phyloP scores from a whole-genome alignment of 92 coral and sea anemone species.

The Epizoanthus stellaris region DNA sequence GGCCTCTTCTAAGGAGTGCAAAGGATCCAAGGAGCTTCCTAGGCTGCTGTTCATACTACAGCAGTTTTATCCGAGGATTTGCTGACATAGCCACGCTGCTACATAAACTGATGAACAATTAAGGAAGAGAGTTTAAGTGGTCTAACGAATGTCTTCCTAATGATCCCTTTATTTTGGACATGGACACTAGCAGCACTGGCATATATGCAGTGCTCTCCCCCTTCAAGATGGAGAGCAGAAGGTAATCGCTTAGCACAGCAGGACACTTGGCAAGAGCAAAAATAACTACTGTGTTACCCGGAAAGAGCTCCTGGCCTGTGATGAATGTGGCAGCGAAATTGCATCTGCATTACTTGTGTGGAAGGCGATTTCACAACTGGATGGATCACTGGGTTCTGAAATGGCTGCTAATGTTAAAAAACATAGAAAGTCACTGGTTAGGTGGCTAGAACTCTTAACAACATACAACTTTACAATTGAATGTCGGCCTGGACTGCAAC shows the following conservation, averaged over 20 bases:
- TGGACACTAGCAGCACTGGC: constrained; percentile 34
- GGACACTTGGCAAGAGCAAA: not conserved
- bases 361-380: not conserved
- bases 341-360: not conserved
- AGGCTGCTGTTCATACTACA: not conserved
- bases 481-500: constrained; percentile 16
- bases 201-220: constrained; percentile 37
- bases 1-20: not conserved
- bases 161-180: constrained; percentile 42
- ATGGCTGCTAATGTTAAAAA: not conserved
- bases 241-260: not conserved
- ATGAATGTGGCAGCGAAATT: not conserved
- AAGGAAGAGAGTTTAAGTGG: not conserved
- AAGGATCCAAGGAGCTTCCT: not conserved
- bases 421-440: constrained; percentile 33
- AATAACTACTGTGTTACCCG: not conserved
- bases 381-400: not conserved
- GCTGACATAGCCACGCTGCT: not conserved
- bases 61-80: not conserved
- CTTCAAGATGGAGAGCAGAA: not conserved
- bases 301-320: not conserved
- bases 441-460: constrained; percentile 37
- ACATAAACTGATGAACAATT: not conserved
- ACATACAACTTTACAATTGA: constrained; percentile 36
- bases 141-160: not conserved